Conservation (phyloP, 2,888 invertebrate species). For the Sphinx pinastri region DNA sequence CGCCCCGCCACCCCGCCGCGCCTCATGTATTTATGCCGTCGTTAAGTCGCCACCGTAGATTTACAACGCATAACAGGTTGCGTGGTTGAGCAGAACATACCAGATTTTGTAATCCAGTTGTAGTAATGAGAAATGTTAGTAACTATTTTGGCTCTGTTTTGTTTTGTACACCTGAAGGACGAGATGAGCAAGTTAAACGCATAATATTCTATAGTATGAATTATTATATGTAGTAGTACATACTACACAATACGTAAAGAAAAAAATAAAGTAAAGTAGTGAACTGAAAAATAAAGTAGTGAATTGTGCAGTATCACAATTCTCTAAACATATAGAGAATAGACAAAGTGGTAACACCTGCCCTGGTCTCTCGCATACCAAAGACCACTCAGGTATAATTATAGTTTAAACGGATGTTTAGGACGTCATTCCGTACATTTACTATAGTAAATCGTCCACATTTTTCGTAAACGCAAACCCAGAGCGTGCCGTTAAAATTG, state of each 20-base stretch:
- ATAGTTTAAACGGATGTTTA: no score
- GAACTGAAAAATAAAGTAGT: no score
- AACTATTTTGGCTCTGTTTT: neutral
- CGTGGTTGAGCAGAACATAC: neutral
- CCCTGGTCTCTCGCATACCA: no score
- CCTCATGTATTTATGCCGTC: slow-evolving; percentile 59
- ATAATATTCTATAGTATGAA: neutral
- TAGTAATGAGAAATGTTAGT: neutral
- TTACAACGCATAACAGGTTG: slow-evolving; percentile 40
- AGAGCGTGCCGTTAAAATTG: neutral
- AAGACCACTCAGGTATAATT: no score
- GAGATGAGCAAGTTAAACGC: neutral
- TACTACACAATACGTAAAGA: no score
- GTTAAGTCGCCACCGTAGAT: slow-evolving; percentile 62
- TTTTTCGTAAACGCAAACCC: neutral
- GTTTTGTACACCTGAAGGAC: neutral
- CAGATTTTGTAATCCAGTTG: neutral
- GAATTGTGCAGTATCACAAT: no score
- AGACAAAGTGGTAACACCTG: no score
- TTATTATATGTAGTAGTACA: no score
- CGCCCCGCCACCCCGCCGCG: slow-evolving; percentile 29
- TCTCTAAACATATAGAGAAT: no score
- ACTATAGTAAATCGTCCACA: no score
- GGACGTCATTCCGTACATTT: no score
- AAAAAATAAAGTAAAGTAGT: no score